These are phyloP conservation scores for Eueremaeus valkanovi DNA, from an alignment of 2,888 invertebrate species.

Conservation along the genomic window DNA sequence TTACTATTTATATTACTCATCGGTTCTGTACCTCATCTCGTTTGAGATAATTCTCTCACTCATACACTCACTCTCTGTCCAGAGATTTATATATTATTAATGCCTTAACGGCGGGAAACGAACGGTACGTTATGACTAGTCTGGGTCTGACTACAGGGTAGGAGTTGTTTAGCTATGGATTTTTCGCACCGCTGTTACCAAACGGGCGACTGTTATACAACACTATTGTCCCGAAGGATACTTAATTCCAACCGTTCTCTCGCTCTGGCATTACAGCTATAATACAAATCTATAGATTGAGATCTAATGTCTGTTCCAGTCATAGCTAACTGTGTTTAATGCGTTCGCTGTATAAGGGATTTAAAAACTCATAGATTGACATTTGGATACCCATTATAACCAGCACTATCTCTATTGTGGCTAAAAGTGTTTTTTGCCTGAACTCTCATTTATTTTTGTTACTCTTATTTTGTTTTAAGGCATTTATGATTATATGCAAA, in stretches of 20 bases:
- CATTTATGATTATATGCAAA: too few species aligned
- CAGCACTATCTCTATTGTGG: constrained; percentile 5
- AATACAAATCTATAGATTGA: neutral
- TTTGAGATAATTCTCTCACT: neutral
- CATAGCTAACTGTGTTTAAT: neutral
- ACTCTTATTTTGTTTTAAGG: neutral
- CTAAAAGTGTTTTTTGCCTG: neutral
- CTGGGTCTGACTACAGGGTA: neutral
- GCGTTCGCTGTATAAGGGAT: too few species aligned
- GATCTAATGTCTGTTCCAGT: neutral
- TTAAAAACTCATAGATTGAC: too few species aligned
- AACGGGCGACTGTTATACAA: neutral
- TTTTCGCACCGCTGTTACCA: constrained; percentile 23
- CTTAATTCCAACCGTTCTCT: constrained; percentile 1
- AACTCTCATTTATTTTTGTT: neutral
- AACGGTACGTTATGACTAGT: neutral
- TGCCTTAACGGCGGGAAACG: constrained; percentile 31
- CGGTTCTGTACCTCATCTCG: neutral
- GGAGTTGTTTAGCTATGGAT: neutral
- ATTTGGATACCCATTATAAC: too few species aligned
- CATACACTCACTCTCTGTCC: neutral
- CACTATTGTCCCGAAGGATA: constrained; percentile 28
- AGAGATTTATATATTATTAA: constrained; percentile 20
- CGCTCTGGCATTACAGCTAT: neutral
- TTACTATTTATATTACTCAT: constrained; percentile 24